Evolutionary conservation across 2,797 vertebrate genomes (phyloP), one percentile per base, ranked within the genome.

Genomic region (Gymnoscopelus microlampas): DNA sequence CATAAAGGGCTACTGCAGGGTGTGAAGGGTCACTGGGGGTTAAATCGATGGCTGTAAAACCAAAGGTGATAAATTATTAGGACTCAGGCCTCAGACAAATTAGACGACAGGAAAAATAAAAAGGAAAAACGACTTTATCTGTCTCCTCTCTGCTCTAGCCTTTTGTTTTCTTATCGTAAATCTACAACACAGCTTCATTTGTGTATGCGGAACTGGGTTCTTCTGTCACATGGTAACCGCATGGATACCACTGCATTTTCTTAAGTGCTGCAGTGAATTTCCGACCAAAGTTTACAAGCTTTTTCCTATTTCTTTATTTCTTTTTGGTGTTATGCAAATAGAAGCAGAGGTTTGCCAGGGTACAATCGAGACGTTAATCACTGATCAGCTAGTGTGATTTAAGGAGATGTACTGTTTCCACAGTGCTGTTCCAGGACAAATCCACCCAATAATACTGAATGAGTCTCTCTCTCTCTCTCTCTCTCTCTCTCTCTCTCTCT

Each of bases 51-150:
- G 85, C 92, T 92, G 80, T 79, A 91, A 93, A 93, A 92, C 90
- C 89, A 90, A 91, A 92, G 91, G 90, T 94, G 94, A 94, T 93
- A 93, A 94, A 95, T 94, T 90, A 91, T 87, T 88, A 85, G 88
- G 84, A 83, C 81, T 80, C 68, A 73, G 80, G 76, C 68, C 68
- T 77, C 75, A 84, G 91, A 92, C 89, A 91, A 93, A 94, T 85
- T 91, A 89, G 90, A 89, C 84, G 86, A 86, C 80, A 82, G 62
- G 71, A 73, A 73, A 51, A 51, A 51, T 51, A 51, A 15, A 15
- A 82, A 86, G 86, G 88, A 88, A 88, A 89, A 88, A 35, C 86
- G 76, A 84, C 78, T 77, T 76, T 78, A 80, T 85, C 76, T 78
- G 53, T 70, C 76, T 90, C 85, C 74, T 81, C 83, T 78, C 60